These are phyloP conservation scores for Nephrocerus scutellatus DNA, from an alignment of 2,888 invertebrate species.

Conservation along the genomic window DNA sequence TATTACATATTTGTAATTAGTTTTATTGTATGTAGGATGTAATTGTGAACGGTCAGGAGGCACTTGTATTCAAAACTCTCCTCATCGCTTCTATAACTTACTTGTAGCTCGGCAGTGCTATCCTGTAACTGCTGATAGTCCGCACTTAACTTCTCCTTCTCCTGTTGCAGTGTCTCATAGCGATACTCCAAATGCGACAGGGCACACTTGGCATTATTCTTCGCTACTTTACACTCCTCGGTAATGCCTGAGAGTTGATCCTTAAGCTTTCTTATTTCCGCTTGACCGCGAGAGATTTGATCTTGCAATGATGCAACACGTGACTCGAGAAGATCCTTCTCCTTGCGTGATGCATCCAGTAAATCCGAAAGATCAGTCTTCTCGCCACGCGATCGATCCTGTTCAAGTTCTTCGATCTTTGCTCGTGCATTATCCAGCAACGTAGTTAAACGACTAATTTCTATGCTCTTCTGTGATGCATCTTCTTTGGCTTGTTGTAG, in stretches of 20 bases:
- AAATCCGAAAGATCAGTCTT: conserved; percentile 67
- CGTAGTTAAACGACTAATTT: conserved; percentile 68
- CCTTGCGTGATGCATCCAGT: conserved; percentile 59
- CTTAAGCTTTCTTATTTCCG: conserved; percentile 59
- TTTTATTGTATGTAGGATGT: no score
- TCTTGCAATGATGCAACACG: conserved; percentile 62
- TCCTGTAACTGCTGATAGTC: conserved; percentile 71
- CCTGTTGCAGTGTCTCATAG: conserved; percentile 64
- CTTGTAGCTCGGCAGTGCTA: conserved; percentile 60
- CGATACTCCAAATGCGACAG: conserved; percentile 77
- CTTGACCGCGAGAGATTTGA: conserved; percentile 60
- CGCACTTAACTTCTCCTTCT: conserved; percentile 61
- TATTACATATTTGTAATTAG: not conserved
- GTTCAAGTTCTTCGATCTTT: conserved; percentile 68
- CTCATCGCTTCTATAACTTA: conserved; percentile 26
- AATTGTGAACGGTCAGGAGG: no score
- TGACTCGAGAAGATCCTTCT: conserved; percentile 66
- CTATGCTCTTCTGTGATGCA: conserved; percentile 68
- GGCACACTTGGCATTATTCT: conserved; percentile 82
- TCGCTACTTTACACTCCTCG: conserved; percentile 68
- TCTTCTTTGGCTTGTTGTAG: conserved; percentile 65
- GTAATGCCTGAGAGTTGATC: conserved; percentile 62
- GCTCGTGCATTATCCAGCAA: conserved; percentile 77
- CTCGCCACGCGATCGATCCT: conserved; percentile 59
- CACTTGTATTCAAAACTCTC: conserved; percentile 25